Conservation (phyloP, 2,888 invertebrate genomes). For the Chloromyia formosa region DNA sequence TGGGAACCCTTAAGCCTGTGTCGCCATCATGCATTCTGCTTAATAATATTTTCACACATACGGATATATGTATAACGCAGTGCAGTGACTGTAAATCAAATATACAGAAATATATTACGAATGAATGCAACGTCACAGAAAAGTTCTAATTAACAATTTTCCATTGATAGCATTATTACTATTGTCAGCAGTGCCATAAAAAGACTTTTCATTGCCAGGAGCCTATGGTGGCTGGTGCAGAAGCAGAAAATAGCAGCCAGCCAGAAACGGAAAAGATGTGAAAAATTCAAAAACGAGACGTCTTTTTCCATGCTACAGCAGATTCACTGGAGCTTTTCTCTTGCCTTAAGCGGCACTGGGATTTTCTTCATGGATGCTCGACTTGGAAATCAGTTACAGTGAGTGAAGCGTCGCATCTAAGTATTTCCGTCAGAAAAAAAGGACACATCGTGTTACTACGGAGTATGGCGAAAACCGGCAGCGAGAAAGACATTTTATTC, state of each 20-base stretch:
- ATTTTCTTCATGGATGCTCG: conserved; percentile 30
- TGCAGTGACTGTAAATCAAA: background rate
- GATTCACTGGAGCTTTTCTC: conserved; percentile 20
- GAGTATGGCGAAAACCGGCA: too few species aligned
- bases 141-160: conserved; percentile 64
- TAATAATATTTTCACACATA: background rate
- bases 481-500: too few species aligned
- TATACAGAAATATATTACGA: conserved; percentile 7
- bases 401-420: background rate
- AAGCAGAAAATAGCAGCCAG: background rate
- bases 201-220: conserved; percentile 29
- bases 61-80: too few species aligned
- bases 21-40: background rate
- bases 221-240: background rate
- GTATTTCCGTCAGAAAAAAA: background rate
- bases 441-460: too few species aligned
- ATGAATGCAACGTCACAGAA: conserved; percentile 30
- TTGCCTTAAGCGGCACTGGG: conserved; percentile 2
- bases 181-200: conserved; percentile 30
- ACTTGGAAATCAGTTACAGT: background rate
- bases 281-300: conserved; percentile 25
- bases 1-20: background rate
- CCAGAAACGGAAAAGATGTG: conserved; percentile 29
- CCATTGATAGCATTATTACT: conserved; percentile 58
- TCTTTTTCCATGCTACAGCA: conserved; percentile 31